phyloP scores from a whole-genome alignment of 2,113 vertebrate species.

The Corythoichthys intestinalis region DNA sequence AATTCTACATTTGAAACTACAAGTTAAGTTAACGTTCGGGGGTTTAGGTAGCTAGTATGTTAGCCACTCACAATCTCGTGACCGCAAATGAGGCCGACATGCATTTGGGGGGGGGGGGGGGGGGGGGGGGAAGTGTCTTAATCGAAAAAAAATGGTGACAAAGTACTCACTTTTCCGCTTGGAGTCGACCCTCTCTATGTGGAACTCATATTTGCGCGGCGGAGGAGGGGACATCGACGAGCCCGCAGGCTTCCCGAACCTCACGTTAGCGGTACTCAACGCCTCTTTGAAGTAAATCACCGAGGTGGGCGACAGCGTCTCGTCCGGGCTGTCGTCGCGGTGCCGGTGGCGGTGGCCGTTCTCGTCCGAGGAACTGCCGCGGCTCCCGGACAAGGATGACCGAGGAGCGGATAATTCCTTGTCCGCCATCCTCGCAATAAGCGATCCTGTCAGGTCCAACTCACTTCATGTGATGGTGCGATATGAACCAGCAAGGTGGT shows the following conservation, averaged over 20 bases:
- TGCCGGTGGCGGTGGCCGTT: slow-evolving; percentile 57
- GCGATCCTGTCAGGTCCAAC: slow-evolving; percentile 12
- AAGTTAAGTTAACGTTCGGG: background rate
- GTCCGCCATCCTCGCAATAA: slow-evolving; percentile 59
- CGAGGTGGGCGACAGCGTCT: slow-evolving; percentile 73
- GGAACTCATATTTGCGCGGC: slow-evolving; percentile 64
- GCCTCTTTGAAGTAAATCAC: slow-evolving; percentile 79
- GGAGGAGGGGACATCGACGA: slow-evolving; percentile 34
- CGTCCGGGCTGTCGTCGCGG: slow-evolving; percentile 61
- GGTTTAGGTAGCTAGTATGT: background rate
- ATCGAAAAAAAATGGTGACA: background rate
- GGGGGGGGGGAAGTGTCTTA: background rate
- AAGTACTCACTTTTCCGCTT: slow-evolving; percentile 65
- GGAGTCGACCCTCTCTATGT: slow-evolving; percentile 63
- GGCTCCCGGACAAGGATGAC: slow-evolving; percentile 39
- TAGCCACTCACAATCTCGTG: background rate
- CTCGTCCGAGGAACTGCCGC: slow-evolving; percentile 39
- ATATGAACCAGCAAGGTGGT: slow-evolving; percentile 4
- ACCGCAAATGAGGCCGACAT: background rate
- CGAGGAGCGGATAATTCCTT: slow-evolving; percentile 14
- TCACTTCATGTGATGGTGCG: slow-evolving; percentile 51
- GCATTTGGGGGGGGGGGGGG: too few relatives aligned
- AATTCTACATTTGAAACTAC: background rate
- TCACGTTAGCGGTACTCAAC: slow-evolving; percentile 59
- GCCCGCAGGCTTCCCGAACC: slow-evolving; percentile 35